Percentiles rank a stretch among this genome's conserved stretches.
These are phyloP conservation scores for Trematomus loennbergii DNA, from an alignment of 2,113 vertebrate genomes.

Conservation along the genomic window DNA sequence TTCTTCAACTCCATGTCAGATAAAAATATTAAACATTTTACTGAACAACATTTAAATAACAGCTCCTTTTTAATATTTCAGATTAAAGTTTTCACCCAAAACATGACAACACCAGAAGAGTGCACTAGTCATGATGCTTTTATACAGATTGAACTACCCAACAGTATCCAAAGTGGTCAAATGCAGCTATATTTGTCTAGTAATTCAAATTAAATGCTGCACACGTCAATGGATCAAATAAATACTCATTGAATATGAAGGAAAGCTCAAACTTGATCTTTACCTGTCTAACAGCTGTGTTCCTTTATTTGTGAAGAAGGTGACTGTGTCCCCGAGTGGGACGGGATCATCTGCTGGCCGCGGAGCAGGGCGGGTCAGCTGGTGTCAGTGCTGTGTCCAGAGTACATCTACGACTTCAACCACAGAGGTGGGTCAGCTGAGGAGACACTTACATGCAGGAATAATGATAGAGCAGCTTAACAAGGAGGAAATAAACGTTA, in stretches of 20 bases:
- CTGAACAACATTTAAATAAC: not conserved
- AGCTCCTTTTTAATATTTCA: not conserved
- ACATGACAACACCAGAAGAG: not conserved
- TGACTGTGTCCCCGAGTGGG: conserved; percentile 90
- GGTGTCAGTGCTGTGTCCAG: conserved; percentile 86
- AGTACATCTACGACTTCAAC: conserved; percentile 95
- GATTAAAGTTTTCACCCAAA: not conserved
- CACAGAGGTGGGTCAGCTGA: conserved; percentile 83
- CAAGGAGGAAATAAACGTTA: not conserved
- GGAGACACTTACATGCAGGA: not conserved
- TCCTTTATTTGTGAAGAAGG: conserved; percentile 75
- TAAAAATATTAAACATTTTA: no score
- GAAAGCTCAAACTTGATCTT: not conserved
- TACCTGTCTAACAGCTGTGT: conserved; percentile 5
- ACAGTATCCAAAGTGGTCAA: no score
- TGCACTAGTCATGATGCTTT: not conserved
- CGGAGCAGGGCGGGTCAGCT: conserved; percentile 82
- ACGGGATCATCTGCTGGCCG: conserved; percentile 93
- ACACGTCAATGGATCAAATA: not conserved
- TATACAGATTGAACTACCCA: not conserved
- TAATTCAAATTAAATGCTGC: not conserved
- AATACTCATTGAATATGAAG: no score
- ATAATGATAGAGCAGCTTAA: not conserved
- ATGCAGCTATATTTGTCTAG: not conserved
- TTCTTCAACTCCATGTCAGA: not conserved